These are phyloP conservation scores for Chaetorhynchus papuensis DNA, from an alignment of 2,113 vertebrate species.

Conservation along the genomic window DNA sequence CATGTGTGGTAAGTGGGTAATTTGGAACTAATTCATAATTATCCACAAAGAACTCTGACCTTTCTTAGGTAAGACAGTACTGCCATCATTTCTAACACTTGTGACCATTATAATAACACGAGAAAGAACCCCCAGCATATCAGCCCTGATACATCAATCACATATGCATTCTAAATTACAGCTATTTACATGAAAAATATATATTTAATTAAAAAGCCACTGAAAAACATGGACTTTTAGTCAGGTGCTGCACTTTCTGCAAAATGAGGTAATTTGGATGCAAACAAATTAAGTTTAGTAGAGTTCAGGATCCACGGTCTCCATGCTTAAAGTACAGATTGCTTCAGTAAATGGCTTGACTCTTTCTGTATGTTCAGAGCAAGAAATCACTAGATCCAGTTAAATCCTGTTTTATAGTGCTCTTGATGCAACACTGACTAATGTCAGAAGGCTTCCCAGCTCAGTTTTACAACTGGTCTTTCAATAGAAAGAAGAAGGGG, in stretches of 20 bases:
- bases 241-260: conserved; percentile 65
- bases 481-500: conserved; percentile 6
- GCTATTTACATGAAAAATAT: conserved; percentile 67
- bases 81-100: not conserved
- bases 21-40: not conserved
- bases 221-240: conserved; percentile 57
- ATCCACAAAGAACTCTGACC: not conserved
- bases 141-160: conserved; percentile 40
- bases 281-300: conserved; percentile 46
- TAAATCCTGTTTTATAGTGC: conserved; percentile 64
- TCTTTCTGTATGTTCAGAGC: conserved; percentile 31
- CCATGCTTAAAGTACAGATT: conserved; percentile 34
- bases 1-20: not conserved
- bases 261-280: conserved; percentile 73
- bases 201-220: conserved; percentile 57
- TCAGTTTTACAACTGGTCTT: conserved; percentile 58
- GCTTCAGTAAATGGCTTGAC: conserved; percentile 52
- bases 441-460: conserved; percentile 49
- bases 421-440: conserved; percentile 52
- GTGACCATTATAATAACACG: not conserved
- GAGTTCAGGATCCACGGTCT: conserved; percentile 28
- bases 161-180: conserved; percentile 53
- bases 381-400: conserved; percentile 59
- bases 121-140: not conserved
- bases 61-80: not conserved